Base-by-base conservation (phyloP, 2,888 invertebrate species). In the Mimas tiliae region DNA sequence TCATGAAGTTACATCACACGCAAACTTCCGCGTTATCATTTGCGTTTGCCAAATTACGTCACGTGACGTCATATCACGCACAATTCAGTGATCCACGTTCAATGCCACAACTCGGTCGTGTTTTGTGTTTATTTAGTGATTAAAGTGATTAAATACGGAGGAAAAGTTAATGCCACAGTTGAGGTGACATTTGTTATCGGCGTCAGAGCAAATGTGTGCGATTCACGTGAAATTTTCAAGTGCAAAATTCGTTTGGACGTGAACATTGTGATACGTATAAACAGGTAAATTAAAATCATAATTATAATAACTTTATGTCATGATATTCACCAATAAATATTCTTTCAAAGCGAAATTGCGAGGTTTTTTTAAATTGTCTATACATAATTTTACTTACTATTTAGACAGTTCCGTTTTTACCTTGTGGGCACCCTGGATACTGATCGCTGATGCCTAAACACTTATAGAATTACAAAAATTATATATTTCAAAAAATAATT, bases 31-130 rank as follows among this genome's bases (percentile, higher is more conserved):
- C 42, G 42, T 58, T n/a, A n/a, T n/a, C n/a, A n/a, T n/a, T 9
- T n/a, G 7, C 55, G 14, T 19, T 21, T 58, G 58, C 58, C 58
- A 58, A 58, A 55, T 34, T n/a, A 16, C 34, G 38, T 58, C 58
- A 47, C 64, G 53, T 16, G 53, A 27, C 45, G n/a, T 33, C 21
- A 16, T 50, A 51, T n/a, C 34, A 12, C 38, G 21, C 3, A 19
- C 16, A 52, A 50, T 33, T 52, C 55, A 65, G 55, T 65, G 47
- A 12, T 52, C 16, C 19, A 38, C 62, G 62, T 65, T 65, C 68
- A 68, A 68, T 68, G 68, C 65, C 68, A 65, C 27, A n/a, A 62
- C 53, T 38, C 42, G 19, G 42, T 12, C 58, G 68, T 48, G 64
- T 14, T 21, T 53, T 21, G 12, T 47, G 16, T 47, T 64, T 27